A percentile compares a stretch with the other conserved stretches of the same genome.
These are phyloP conservation scores for Scatophagus argus DNA, from an alignment of 2,113 vertebrate species.

Conservation along the genomic window DNA sequence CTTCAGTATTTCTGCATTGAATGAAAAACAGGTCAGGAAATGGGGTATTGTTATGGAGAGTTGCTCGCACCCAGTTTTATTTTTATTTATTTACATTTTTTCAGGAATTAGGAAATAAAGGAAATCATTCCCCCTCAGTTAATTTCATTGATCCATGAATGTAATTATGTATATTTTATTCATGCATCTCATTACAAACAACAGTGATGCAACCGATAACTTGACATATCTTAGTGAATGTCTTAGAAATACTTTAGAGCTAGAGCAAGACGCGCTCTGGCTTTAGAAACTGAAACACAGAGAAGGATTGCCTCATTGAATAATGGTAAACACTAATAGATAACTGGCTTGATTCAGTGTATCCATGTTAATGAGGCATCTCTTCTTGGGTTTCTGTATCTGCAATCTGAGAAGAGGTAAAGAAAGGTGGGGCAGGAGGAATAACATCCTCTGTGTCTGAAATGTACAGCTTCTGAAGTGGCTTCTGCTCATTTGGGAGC, in stretches of 20 bases:
- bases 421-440: neutral
- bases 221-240: neutral
- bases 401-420: neutral
- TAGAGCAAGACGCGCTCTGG: neutral
- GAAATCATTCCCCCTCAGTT: too few species aligned
- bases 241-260: neutral
- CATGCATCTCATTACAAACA: neutral
- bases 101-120: neutral
- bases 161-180: neutral
- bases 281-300: neutral
- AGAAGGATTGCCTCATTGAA: neutral
- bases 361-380: slow-evolving; percentile 5
- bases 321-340: neutral
- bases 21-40: neutral
- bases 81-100: neutral
- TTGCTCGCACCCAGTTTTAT: neutral
- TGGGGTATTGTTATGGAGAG: neutral
- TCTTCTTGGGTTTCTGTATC: neutral
- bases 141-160: neutral
- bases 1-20: neutral
- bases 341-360: neutral
- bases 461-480: neutral
- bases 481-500: slow-evolving; percentile 4
- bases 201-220: neutral
- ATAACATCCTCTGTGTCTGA: neutral